Evolutionary conservation across 1,140 invertebrate genomes (phyloP), one percentile per base, ranked within the genome.

Genomic region (Polyergus mexicanus): DNA sequence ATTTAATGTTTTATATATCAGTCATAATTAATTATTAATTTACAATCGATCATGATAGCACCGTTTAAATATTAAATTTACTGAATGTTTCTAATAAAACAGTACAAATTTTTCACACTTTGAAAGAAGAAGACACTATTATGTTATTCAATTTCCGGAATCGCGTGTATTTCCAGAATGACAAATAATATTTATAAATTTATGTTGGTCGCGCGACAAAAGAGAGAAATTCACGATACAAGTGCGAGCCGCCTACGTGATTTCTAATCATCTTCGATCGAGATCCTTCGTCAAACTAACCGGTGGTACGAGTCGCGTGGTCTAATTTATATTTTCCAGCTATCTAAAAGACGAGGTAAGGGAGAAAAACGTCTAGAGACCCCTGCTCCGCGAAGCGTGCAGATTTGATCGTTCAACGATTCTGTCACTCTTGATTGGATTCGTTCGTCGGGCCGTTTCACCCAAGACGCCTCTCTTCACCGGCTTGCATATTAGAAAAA

Each of bases 321-420:
- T 80, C 90, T 93, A 93, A 94, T 95, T 94, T 95, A 95, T 95
- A 95, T 94, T 93, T 94, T 90, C 85, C 74, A 71, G 44, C 54
- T 32, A 74, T 41, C 77, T 28, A 87, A 84, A 56, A 84, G 87
- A 77, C 62, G 87, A 77, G 86, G 88, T 85, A 83, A 86, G 86
- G 75, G 89, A 84, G 47, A 91, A 90, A 91, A 92, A 92, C 56
- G 25, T 16, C 58, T 66, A 41, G 60, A 86, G 47, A 68, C 47
- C 68, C 47, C 80, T 90, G 88, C 63, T 90, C 58, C 83, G 77
- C 65, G 72, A 68, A 85, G 77, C 88, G 88, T 89, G 89, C 77
- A 72, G 56, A 47, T 28, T 47, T 44, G 58, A 85, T 38, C 86
- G 84, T 41, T 84, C 58, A 81, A 75, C 89, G 88, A 75, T 85